Base-by-base conservation (phyloP, 2,888 invertebrate species). In the Coleophora flavipennella region DNA sequence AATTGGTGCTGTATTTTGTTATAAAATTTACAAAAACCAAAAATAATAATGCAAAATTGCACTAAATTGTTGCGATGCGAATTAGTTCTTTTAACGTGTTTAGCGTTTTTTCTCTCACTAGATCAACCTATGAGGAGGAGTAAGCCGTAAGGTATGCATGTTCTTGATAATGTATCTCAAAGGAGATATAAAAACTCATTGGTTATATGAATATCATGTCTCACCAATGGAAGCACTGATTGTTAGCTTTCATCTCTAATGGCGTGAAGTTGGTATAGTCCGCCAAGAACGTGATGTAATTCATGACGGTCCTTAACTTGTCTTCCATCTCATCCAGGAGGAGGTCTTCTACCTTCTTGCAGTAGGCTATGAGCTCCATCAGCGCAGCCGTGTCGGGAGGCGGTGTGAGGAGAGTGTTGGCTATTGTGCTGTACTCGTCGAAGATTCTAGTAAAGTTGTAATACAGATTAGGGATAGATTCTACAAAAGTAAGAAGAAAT, bases 201-300 rank as follows among this genome's bases (percentile, higher is more conserved):
- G 6, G 20, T 4, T 20, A 20, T 20, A 4, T 20, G 20, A 20
- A 20, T 6, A 20, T 6, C 20, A 20, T 25, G 33, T 46, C 59
- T 53, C 62, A 87, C 96, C 95, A 96, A 62, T 93, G 91, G 59
- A 94, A 95, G 0, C 94, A 91, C 51, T 91, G 91, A 50, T 93
- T 93, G 64, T 96, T 97, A 31, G 93, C 91, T 58, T 96, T 93
- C 60, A 97, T 91, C 75, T 97, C 95, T 3, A 93, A 83, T 0
- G 95, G 92, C 0, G 93, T 90, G 53, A 95, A 91, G 6, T 86
- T 80, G 0, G 91, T 90, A 59, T 94, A 92, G 69, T 97, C 95
- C 4, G 94, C 91, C 8, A 97, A 79, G 75, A 96, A 96, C 35
- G 92, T 72, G 36, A 97, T 92, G 57, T 93, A 92, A 40, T 84